Base-by-base conservation (phyloP, 2,797 vertebrate species). In the Anguilla megastoma region DNA sequence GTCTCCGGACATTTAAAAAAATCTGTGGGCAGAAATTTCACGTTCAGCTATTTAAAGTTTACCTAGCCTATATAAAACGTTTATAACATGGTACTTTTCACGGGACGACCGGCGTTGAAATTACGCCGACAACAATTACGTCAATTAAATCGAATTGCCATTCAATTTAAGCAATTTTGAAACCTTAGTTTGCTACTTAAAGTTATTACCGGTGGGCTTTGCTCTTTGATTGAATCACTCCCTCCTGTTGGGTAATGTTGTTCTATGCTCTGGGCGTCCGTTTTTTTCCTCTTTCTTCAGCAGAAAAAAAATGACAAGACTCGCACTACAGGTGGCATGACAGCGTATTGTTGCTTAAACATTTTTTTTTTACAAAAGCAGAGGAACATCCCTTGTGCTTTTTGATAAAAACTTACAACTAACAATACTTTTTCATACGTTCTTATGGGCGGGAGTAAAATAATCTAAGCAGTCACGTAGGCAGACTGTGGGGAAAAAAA, bases 161-260 rank as follows among this genome's bases (percentile, higher is more conserved):
- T 79, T 79, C 14, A 79, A 18, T 79, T 79, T 21, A 30, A 76
- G 71, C 9, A 2, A 36, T 36, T 12, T 63, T 18, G 5, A 69
- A 69, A 76, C 71, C 12, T 76, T 76, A 36, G 27, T 14, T 16
- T 36, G 71, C 71, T 14, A 76, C 18, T 74, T 33, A 36, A 36
- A 76, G 71, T 76, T 76, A 76, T 33, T 21, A 45, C 16, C 76
- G 33, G 18, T 80, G 76, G 12, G 16, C 21, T 45, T 80, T 24
- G 76, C 41, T 6, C 76, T 80, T 41, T 80, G 76, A 80, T 80
- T 45, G 76, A 80, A 80, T 45, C 74, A 45, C 36, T 79, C 74
- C 74, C 74, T 4, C 74, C 36, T 79, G 36, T 41, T 41, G 69
- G 33, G 16, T 1, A 41, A 16, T 45, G 33, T 79, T 41, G 36